These are phyloP conservation scores for Cephus cinctus DNA, from an alignment of 1,140 invertebrate species.

Conservation along the genomic window DNA sequence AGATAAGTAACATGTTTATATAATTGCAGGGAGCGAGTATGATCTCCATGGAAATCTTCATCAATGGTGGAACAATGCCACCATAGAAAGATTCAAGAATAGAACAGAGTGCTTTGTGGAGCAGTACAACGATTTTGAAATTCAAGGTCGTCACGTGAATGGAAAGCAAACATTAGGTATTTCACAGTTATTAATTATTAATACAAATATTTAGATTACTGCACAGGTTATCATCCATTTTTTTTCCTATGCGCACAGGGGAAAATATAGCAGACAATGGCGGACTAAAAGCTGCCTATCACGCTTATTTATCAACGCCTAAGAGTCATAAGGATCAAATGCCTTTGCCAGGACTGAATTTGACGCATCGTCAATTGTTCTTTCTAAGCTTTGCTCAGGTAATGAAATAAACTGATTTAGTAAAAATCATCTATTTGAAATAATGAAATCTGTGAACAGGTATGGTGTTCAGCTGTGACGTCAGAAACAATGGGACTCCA, in stretches of 20 bases:
- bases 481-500: constrained; percentile 72
- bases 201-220: constrained; percentile 9
- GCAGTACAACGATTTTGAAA: constrained; percentile 77
- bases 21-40: constrained; percentile 60
- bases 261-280: constrained; percentile 96
- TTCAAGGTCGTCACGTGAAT: constrained; percentile 61
- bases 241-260: constrained; percentile 53
- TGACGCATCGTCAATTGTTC: constrained; percentile 87
- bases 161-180: constrained; percentile 65
- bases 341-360: constrained; percentile 75
- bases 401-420: constrained; percentile 17
- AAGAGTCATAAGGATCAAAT: constrained; percentile 57
- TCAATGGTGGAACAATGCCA: constrained; percentile 97
- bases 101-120: constrained; percentile 88
- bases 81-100: constrained; percentile 85
- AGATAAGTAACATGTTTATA: background rate
- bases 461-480: constrained; percentile 83
- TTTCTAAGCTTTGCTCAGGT: constrained; percentile 92
- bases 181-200: constrained; percentile 9
- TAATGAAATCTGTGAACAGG: constrained; percentile 52
- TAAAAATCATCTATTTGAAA: background rate
- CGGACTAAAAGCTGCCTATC: constrained; percentile 86
- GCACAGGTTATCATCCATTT: constrained; percentile 2
- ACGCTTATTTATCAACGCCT: constrained; percentile 72
- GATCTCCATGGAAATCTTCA: constrained; percentile 83